Evolutionary conservation across 1,140 invertebrate species (phyloP).

Genomic region (Cylas formicarius): DNA sequence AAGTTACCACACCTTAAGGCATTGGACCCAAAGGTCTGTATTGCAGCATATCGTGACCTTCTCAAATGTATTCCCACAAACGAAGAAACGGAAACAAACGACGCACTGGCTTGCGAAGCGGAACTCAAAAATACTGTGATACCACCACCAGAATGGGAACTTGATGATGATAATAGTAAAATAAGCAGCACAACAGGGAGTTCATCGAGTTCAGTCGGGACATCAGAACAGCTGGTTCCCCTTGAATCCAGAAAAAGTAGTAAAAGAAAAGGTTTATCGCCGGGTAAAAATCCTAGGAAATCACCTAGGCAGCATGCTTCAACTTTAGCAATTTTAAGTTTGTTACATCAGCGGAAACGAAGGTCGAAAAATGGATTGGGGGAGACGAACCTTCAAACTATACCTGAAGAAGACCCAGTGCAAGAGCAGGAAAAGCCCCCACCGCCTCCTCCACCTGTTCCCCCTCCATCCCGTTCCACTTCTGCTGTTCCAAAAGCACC

Average conservation of each 20-base stretch:
- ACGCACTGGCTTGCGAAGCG: too few species aligned
- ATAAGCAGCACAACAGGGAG: constrained; percentile 2
- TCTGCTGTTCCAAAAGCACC: constrained; percentile 10
- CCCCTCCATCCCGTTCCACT: background rate
- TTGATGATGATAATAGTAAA: background rate
- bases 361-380: constrained; percentile 13
- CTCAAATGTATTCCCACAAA: background rate
- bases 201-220: too few species aligned
- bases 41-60: constrained; percentile 30
- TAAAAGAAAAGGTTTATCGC: constrained; percentile 24
- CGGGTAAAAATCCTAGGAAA: constrained; percentile 62
- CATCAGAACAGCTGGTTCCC: constrained; percentile 8
- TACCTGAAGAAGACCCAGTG: constrained; percentile 18
- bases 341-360: constrained; percentile 50
- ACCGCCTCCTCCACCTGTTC: background rate
- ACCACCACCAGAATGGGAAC: too few species aligned
- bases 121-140: background rate
- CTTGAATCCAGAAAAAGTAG: constrained; percentile 6
- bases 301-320: constrained; percentile 78
- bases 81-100: background rate
- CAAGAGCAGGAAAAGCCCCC: background rate
- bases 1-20: constrained; percentile 59
- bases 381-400: constrained; percentile 9
- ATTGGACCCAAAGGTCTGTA: constrained; percentile 45
- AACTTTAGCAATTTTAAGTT: constrained; percentile 69